These are phyloP conservation scores for Shargacucullia verbasci DNA, from an alignment of 2,888 invertebrate genomes.

Conservation along the genomic window DNA sequence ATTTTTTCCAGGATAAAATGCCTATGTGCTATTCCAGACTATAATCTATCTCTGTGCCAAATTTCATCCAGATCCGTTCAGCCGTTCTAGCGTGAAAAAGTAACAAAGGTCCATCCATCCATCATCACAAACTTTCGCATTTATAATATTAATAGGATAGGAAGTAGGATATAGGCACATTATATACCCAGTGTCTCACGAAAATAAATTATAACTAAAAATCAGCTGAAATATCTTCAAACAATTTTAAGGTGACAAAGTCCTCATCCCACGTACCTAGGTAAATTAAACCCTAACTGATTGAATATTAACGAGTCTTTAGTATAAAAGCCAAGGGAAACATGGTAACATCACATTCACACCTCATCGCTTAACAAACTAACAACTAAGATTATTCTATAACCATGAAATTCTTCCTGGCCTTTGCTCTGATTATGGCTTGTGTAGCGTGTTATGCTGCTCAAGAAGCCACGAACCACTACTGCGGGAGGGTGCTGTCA, in stretches of 20 bases:
- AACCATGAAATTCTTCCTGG: constrained; percentile 35
- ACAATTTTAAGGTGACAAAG: constrained; percentile 3
- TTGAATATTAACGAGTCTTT: constrained; percentile 35
- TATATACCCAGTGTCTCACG: too few species aligned
- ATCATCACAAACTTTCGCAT: too few species aligned
- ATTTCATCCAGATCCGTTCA: too few species aligned
- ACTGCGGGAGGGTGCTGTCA: constrained; percentile 45
- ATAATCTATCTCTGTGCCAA: too few species aligned
- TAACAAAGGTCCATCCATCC: too few species aligned
- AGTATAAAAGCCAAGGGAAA: constrained; percentile 23
- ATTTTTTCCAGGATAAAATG: too few species aligned
- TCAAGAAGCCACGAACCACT: constrained; percentile 22
- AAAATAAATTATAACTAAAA: too few species aligned
- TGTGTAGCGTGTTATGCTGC: constrained; percentile 13
- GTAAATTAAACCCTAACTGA: background rate
- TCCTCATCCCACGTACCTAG: constrained; percentile 11
- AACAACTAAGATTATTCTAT: background rate
- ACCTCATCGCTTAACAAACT: background rate
- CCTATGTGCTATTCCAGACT: too few species aligned
- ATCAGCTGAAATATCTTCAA: too few species aligned
- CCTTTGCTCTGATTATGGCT: constrained; percentile 23
- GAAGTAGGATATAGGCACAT: too few species aligned
- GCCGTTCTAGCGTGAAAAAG: too few species aligned
- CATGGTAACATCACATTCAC: constrained; percentile 21
- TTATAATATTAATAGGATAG: too few species aligned